Percentiles rank a stretch among this genome's conserved stretches.
Evolutionary conservation across 2,888 invertebrate species (phyloP).

Genomic region (Epicampocera succincta): DNA sequence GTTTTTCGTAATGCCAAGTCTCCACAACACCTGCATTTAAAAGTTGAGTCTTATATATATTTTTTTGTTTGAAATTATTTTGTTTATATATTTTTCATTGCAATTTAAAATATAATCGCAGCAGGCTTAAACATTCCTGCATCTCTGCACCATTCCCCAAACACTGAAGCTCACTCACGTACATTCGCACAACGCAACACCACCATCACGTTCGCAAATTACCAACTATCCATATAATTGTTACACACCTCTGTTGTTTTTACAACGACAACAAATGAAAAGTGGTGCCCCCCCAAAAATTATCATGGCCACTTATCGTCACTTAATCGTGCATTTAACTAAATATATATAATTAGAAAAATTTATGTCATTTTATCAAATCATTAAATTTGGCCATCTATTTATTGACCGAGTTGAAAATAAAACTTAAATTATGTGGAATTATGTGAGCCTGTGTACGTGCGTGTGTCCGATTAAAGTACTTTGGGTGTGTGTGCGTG

Average conservation of each 20-base stretch:
- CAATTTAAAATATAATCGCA: too few species aligned
- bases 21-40: too few species aligned
- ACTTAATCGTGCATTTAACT: constrained; percentile 47
- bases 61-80: too few species aligned
- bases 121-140: too few species aligned
- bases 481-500: not conserved
- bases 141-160: not conserved
- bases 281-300: not conserved
- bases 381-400: constrained; percentile 46
- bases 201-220: constrained; percentile 20
- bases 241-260: not conserved
- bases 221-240: constrained; percentile 18
- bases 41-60: too few species aligned
- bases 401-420: not conserved
- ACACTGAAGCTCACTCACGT: too few species aligned
- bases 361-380: constrained; percentile 55
- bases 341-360: constrained; percentile 49
- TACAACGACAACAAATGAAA: not conserved
- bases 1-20: too few species aligned
- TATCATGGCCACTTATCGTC: constrained; percentile 23
- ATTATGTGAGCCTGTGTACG: not conserved
- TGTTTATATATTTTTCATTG: too few species aligned
- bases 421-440: not conserved
- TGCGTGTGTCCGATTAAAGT: too few species aligned
- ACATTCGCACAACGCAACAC: too few species aligned